These are phyloP conservation scores for Erynnis tages DNA, from an alignment of 2,888 invertebrate genomes.

Conservation along the genomic window DNA sequence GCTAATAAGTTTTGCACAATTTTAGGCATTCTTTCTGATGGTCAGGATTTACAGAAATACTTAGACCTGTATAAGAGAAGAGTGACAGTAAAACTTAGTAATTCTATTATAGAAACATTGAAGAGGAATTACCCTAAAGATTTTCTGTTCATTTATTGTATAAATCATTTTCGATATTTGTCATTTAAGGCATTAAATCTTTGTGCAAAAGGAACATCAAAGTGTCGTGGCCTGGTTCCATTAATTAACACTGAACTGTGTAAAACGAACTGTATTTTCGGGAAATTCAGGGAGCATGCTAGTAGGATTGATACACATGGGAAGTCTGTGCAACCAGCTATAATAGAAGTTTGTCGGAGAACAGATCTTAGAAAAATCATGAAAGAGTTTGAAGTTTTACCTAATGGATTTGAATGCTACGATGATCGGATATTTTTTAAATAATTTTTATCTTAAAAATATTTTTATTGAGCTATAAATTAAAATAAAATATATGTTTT, in stretches of 20 bases:
- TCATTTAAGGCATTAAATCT: constrained; percentile 66
- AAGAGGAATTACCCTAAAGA: constrained; percentile 50
- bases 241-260: constrained; percentile 55
- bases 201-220: constrained; percentile 61
- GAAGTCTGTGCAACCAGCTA: constrained; percentile 41
- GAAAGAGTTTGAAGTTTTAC: constrained; percentile 54
- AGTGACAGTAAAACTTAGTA: constrained; percentile 67
- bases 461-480: neutral
- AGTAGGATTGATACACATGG: constrained; percentile 57
- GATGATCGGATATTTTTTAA: constrained; percentile 44
- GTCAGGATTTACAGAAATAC: constrained; percentile 51
- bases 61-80: constrained; percentile 61
- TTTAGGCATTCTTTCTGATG: constrained; percentile 57
- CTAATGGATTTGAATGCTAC: constrained; percentile 61
- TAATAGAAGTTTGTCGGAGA: constrained; percentile 59
- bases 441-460: neutral
- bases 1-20: constrained; percentile 77
- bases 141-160: constrained; percentile 61
- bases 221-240: constrained; percentile 59
- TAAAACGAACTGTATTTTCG: constrained; percentile 68
- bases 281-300: constrained; percentile 68
- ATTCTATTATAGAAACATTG: constrained; percentile 59
- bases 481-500: neutral
- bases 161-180: constrained; percentile 70
- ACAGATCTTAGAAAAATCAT: constrained; percentile 55